Evolutionary conservation across 2,888 invertebrate species (phyloP).

Genomic region (Labia minor): DNA sequence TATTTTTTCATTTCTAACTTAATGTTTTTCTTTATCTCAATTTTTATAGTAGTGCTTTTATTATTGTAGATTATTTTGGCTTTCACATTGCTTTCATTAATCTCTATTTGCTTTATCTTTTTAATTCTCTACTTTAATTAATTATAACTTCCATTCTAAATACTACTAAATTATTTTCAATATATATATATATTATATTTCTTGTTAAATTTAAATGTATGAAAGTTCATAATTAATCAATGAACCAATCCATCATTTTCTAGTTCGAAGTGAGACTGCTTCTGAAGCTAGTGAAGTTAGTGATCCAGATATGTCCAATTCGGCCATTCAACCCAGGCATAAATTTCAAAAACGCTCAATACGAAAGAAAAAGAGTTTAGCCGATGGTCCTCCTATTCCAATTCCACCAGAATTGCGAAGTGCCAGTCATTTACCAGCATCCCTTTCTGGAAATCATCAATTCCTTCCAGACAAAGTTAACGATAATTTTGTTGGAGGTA

Average conservation of each 20-base stretch:
- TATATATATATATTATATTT: no score
- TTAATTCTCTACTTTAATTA: no score
- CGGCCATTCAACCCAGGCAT: conserved; percentile 30
- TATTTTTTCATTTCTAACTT: no score
- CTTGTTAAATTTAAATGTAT: no score
- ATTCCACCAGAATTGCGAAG: conserved; percentile 22
- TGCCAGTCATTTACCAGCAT: conserved; percentile 16
- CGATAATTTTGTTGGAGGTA: neutral
- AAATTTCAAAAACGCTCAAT: conserved; percentile 39
- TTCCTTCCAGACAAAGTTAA: conserved; percentile 13
- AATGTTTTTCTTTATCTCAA: no score
- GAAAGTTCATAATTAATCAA: no score
- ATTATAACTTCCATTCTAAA: no score
- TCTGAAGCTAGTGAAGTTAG: conserved; percentile 39
- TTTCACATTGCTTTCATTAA: no score
- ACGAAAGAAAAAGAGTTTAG: conserved; percentile 35
- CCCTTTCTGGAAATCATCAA: conserved; percentile 27
- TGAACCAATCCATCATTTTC: conserved; percentile 20
- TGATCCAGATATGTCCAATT: conserved; percentile 34
- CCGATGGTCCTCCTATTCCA: conserved; percentile 21
- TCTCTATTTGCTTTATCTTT: no score
- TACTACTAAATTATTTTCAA: no score
- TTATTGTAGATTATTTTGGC: no score
- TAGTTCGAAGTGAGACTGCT: conserved; percentile 31
- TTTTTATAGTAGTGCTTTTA: no score